Conservation (phyloP, 2,797 vertebrate species). For the Phrynocephalus guinanensis region DNA sequence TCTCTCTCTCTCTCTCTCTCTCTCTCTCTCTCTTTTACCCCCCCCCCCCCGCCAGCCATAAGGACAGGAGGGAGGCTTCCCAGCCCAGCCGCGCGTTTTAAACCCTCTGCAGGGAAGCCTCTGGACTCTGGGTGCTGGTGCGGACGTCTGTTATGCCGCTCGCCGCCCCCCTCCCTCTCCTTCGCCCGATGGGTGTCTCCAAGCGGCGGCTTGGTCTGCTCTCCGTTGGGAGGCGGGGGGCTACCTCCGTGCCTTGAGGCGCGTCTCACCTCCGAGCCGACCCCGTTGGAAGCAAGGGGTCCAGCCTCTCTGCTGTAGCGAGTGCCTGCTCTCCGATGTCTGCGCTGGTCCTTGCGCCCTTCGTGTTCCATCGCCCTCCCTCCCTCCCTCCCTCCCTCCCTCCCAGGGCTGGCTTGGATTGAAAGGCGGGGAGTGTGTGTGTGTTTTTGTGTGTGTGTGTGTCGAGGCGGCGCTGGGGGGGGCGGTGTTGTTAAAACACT, state of each 20-base stretch:
- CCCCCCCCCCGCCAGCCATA: no score
- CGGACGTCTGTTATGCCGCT: background rate
- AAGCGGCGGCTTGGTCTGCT: background rate
- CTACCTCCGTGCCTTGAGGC: background rate
- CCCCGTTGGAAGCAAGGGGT: background rate
- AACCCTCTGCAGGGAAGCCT: no score
- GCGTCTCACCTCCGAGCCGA: background rate
- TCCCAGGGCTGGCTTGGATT: constrained; percentile 22
- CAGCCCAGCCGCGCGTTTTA: no score
- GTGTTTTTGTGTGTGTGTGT: background rate
- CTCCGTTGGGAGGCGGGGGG: background rate
- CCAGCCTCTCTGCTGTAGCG: background rate
- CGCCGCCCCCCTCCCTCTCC: background rate
- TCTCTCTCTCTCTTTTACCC: no score
- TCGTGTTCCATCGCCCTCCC: constrained; percentile 40
- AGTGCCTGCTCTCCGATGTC: background rate
- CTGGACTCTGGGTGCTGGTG: no score
- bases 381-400: constrained; percentile 57
- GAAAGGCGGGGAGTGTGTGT: constrained; percentile 8
- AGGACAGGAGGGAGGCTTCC: no score
- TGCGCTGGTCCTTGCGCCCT: constrained; percentile 14
- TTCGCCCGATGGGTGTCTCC: background rate
- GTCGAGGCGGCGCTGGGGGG: constrained; percentile 50
- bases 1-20: no score
- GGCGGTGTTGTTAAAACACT: constrained; percentile 84